These are phyloP conservation scores for Trigoniulus corallinus DNA, from an alignment of 1,140 invertebrate species.

Conservation along the genomic window DNA sequence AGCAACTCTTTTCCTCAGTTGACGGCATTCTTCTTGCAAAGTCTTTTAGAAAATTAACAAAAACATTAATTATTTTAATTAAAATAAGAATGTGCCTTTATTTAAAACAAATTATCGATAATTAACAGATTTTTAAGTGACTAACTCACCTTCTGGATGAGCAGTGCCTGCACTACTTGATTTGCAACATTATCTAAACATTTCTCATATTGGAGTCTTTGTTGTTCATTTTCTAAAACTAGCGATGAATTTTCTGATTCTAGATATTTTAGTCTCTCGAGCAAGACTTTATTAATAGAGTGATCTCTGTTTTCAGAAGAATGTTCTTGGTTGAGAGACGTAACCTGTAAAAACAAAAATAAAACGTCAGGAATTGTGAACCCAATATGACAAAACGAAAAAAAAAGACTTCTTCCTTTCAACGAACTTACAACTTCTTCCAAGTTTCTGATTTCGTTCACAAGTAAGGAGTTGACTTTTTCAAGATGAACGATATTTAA, in stretches of 20 bases:
- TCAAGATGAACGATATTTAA: neutral
- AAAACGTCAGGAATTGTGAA: neutral
- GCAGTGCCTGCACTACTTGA: conserved; percentile 58
- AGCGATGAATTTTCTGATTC: conserved; percentile 40
- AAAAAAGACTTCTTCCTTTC: too few relatives aligned
- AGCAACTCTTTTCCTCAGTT: conserved; percentile 25
- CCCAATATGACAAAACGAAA: too few relatives aligned
- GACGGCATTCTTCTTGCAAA: conserved; percentile 27
- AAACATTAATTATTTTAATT: conserved; percentile 2
- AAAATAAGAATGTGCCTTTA: too few relatives aligned
- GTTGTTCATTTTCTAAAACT: conserved; percentile 39
- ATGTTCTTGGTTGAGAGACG: neutral
- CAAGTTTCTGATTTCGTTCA: neutral
- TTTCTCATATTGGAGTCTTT: conserved; percentile 48
- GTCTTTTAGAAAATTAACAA: conserved; percentile 17
- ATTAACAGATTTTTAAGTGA: neutral
- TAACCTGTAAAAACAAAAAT: neutral
- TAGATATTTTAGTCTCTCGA: conserved; percentile 42
- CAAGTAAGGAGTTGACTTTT: neutral
- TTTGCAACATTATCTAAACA: conserved; percentile 61
- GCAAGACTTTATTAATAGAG: conserved; percentile 24
- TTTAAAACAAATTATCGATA: too few relatives aligned
- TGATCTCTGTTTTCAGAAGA: conserved; percentile 17
- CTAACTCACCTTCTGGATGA: conserved; percentile 55
- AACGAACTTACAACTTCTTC: neutral